Conservation (phyloP, 2,113 vertebrate species). For the Mormyrus lacerda region DNA sequence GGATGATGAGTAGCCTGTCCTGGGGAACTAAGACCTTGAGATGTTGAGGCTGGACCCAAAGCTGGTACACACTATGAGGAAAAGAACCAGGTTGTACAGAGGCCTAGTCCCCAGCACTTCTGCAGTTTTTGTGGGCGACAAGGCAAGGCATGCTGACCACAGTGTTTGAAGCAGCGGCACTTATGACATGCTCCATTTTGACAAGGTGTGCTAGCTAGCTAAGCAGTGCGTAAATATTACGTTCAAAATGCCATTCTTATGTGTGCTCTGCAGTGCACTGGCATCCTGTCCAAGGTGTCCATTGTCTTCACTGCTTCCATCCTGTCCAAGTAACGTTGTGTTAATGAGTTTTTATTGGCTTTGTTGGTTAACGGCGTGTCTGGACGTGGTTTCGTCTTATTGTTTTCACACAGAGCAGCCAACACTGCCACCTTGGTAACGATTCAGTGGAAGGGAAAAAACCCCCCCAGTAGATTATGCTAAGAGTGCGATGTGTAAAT, state of each 20-base stretch:
- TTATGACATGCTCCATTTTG: not conserved
- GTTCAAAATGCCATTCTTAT: not conserved
- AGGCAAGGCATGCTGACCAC: not conserved
- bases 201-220: not conserved
- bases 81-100: not conserved
- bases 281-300: not conserved
- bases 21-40: not conserved
- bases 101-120: not conserved
- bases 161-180: not conserved
- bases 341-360: not conserved
- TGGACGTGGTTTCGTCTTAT: not conserved
- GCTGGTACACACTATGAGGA: not conserved
- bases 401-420: not conserved
- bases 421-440: not conserved
- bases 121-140: not conserved
- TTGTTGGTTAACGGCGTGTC: not conserved
- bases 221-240: not conserved
- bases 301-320: not conserved
- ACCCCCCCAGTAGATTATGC: not conserved
- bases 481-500: not conserved
- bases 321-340: not conserved
- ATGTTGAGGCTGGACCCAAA: not conserved
- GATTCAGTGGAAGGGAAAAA: not conserved
- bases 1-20: not conserved
- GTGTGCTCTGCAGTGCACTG: not conserved